Base-by-base conservation (phyloP, 1,140 invertebrate species). In the Manduca sexta region DNA sequence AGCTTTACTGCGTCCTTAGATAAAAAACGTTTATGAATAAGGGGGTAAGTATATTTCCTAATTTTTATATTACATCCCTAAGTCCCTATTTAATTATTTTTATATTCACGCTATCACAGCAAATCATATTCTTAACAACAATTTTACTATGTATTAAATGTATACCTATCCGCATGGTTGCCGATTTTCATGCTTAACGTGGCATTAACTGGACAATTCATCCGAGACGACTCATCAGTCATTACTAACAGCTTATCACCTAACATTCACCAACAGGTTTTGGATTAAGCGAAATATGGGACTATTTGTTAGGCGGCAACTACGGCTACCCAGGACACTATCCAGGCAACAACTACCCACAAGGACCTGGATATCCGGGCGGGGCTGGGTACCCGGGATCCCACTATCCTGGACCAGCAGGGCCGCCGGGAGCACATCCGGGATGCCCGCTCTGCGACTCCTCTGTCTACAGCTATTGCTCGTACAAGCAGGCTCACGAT, bases 391-490 rank as follows among this genome's bases (percentile, higher is more conserved):
- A 73, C 52, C 62, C 57, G 10, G 59, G 65, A 7, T 51, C 64
- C n/a, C 60, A 62, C 2, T 26, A 26, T 1, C 21, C n/a, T n/a
- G 60, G 63, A 1, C 49, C 64, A n/a, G 52, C 57, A 3, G 80
- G 80, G 1, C 75, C 77, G 0, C 77, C 75, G 0, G 82, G 82
- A 3, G 79, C 77, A 13, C 79, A 85, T 35, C 74, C 77, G 0
- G 84, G 86, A 13, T 94, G 92, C 63, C 92, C 92, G 1, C 60
- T 91, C 3, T 94, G 92, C 57, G 92, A 94, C 68, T 90, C 90
- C 1, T 93, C 92, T 0, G 91, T 94, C 0, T 93, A 90, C 70
- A 89, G 90, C 52, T 94, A 93, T 59, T 94, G 92, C 60, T 90
- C 89, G 2, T 88, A 92, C 33, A 93, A 92, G 74, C 80, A 93